These are phyloP conservation scores for Bradypodion pumilum DNA, from an alignment of 2,797 vertebrate genomes.

Conservation along the genomic window DNA sequence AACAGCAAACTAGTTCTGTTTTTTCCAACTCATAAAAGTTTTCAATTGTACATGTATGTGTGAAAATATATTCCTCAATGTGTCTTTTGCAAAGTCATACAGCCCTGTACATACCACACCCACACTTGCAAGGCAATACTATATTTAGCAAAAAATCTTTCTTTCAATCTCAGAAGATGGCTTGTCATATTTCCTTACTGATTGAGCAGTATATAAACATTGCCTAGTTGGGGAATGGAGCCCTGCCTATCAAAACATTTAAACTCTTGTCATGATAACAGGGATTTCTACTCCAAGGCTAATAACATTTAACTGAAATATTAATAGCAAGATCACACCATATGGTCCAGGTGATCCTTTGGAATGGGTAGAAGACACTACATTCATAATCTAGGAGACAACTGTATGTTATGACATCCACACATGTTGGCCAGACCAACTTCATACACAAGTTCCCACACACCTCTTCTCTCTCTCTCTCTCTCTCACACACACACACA, in stretches of 20 bases:
- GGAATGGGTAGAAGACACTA: background rate
- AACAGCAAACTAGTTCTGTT: background rate
- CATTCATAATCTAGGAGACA: background rate
- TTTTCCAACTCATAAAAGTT: background rate
- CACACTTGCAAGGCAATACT: background rate
- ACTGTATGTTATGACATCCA: no score
- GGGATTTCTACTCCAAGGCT: background rate
- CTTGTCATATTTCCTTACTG: background rate
- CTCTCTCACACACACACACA: no score
- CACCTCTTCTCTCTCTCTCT: no score
- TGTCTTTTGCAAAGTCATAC: background rate
- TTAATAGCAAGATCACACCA: background rate
- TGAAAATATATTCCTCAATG: background rate
- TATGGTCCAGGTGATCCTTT: background rate
- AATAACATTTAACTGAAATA: background rate
- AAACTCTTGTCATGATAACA: no score
- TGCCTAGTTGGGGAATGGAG: background rate
- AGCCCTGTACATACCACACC: background rate
- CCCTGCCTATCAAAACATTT: background rate
- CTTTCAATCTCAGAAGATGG: background rate
- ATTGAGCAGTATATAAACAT: background rate
- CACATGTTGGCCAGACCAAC: no score
- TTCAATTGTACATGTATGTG: background rate
- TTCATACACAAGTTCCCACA: no score
- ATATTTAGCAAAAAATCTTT: background rate